phyloP scores from a whole-genome alignment of 2,113 vertebrate genomes.

The Eclectus roratus region DNA sequence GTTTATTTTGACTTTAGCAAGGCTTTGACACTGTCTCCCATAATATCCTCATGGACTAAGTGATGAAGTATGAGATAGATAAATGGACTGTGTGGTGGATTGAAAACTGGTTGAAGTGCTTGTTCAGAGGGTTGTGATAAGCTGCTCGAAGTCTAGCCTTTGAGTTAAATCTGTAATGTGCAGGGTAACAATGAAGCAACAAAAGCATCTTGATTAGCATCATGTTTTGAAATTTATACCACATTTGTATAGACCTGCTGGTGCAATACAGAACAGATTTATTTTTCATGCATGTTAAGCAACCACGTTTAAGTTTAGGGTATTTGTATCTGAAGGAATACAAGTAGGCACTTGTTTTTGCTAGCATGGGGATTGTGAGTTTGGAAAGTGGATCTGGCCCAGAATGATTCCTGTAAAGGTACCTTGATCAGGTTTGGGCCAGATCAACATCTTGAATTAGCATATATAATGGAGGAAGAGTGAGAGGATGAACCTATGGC shows the following conservation, averaged over 20 bases:
- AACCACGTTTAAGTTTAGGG: fast-evolving
- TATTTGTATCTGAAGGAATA: not conserved
- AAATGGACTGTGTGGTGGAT: not conserved
- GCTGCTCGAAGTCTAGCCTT: not conserved
- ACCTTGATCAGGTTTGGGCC: not conserved
- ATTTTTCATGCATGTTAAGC: not conserved
- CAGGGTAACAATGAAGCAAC: not conserved
- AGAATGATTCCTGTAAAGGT: not conserved
- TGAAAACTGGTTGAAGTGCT: not conserved
- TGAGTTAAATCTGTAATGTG: not conserved
- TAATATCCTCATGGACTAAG: not conserved
- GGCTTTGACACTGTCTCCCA: not conserved
- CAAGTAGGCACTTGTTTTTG: not conserved
- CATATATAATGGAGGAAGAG: not conserved
- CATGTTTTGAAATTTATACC: not conserved
- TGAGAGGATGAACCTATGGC: not conserved
- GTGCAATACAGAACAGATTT: not conserved
- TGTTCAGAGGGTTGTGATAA: not conserved
- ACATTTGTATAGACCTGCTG: not conserved
- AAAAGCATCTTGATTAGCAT: not conserved
- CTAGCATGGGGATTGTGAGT: not conserved
- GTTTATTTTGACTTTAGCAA: not conserved
- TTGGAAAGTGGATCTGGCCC: not conserved
- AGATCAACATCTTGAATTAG: not conserved
- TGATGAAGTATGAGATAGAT: not conserved